A percentile compares a stretch with the other conserved stretches of the same genome.
These are phyloP conservation scores for Megalops atlanticus DNA, from an alignment of 2,113 vertebrate genomes.

Conservation along the genomic window DNA sequence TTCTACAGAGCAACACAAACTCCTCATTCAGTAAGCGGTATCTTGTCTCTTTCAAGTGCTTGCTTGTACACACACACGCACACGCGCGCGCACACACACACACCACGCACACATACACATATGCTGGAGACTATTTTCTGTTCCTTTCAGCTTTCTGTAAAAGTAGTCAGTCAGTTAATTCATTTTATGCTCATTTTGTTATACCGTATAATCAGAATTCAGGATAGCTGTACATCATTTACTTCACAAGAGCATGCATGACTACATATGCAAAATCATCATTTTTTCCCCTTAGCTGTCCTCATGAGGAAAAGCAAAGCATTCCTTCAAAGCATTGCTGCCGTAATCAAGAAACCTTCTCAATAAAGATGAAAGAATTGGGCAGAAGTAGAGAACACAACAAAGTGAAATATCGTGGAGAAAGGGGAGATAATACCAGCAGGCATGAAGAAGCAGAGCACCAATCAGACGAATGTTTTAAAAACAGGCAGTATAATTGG, in stretches of 20 bases:
- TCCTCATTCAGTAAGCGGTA: neutral
- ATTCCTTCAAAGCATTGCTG: too few species aligned
- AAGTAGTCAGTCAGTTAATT: slow-evolving; percentile 6
- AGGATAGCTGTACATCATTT: neutral
- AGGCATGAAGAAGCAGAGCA: neutral
- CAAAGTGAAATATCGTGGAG: too few species aligned
- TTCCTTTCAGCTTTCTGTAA: neutral
- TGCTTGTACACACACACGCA: neutral
- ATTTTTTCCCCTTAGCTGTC: too few species aligned
- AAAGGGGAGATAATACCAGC: too few species aligned
- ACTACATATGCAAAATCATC: too few species aligned
- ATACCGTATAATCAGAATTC: neutral
- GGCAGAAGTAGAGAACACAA: too few species aligned
- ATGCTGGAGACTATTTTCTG: too few species aligned
- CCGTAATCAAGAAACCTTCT: too few species aligned
- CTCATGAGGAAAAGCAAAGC: too few species aligned
- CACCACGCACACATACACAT: neutral
- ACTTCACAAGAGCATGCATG: neutral
- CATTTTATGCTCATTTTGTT: neutral
- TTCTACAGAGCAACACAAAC: neutral
- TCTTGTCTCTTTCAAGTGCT: neutral
- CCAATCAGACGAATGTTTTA: neutral
- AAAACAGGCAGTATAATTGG: too few species aligned
- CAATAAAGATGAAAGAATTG: too few species aligned
- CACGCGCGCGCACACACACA: neutral